Evolutionary conservation across 2,113 vertebrate genomes (phyloP).

Genomic region (Malurus melanocephalus): DNA sequence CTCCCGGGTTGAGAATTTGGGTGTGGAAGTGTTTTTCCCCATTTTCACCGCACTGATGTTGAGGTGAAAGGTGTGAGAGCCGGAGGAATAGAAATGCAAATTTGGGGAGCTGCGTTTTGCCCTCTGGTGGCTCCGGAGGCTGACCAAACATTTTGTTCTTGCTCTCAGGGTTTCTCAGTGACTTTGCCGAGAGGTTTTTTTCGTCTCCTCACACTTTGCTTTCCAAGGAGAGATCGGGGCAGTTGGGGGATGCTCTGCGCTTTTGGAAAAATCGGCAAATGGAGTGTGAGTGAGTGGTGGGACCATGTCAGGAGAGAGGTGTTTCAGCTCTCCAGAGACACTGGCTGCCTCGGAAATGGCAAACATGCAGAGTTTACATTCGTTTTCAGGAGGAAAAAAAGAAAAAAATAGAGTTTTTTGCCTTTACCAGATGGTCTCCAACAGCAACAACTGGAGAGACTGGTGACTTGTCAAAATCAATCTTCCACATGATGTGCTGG

Average conservation of each 20-base stretch:
- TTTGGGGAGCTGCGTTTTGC: no score
- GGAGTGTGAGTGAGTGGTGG: neutral
- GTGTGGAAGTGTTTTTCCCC: fast-evolving
- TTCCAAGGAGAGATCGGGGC: fast-evolving
- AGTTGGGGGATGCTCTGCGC: neutral
- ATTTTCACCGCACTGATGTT: neutral
- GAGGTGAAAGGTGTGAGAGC: neutral
- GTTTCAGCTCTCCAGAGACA: neutral
- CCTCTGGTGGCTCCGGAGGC: neutral
- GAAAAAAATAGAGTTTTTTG: neutral
- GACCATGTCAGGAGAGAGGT: neutral
- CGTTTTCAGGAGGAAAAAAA: fast-evolving
- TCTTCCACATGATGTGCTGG: neutral
- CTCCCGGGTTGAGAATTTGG: neutral
- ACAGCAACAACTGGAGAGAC: neutral
- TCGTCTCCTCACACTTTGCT: neutral
- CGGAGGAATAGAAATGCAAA: neutral
- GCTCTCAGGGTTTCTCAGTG: fast-evolving
- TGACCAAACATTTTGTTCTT: neutral
- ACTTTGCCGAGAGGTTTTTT: neutral
- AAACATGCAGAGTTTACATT: neutral
- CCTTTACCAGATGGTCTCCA: neutral
- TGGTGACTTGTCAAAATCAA: neutral
- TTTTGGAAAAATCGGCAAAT: fast-evolving
- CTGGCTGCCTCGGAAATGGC: neutral